Percentiles rank a stretch among this genome's conserved stretches.
Conservation (phyloP, 64 coral and sea anemone genomes). For the Actinia tenebrosa region DNA sequence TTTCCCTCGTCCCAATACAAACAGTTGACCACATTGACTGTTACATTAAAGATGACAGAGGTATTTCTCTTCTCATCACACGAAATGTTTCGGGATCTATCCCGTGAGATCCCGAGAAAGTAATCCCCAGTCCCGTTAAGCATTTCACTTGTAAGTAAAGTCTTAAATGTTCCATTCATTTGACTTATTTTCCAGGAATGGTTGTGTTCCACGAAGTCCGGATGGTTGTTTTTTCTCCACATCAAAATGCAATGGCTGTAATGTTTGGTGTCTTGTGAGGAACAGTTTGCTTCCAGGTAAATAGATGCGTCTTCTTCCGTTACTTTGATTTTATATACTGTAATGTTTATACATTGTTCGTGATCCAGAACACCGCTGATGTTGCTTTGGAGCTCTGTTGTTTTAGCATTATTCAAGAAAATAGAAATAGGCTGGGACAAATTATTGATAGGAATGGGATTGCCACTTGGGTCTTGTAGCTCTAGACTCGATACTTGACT, state of each 20-base stretch:
- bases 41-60: neutral
- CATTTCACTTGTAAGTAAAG: neutral
- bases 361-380: conserved; percentile 6
- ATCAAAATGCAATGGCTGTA: neutral
- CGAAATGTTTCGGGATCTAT: neutral
- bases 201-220: neutral
- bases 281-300: neutral
- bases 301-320: neutral
- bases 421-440: conserved; percentile 39
- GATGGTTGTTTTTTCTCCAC: neutral
- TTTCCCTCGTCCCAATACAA: conserved; percentile 50
- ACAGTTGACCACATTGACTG: conserved; percentile 34
- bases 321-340: conserved; percentile 20
- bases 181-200: neutral
- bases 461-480: conserved; percentile 30
- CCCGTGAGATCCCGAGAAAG: neutral
- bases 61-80: neutral
- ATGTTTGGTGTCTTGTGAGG: neutral
- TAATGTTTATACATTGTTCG: neutral
- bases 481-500: conserved; percentile 44
- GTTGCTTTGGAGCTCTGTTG: neutral
- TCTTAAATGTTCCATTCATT: neutral
- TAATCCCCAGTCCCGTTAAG: neutral
- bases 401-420: conserved; percentile 24
- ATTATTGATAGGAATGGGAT: conserved; percentile 32